A percentile compares a stretch with the other conserved stretches of the same genome.
Conservation (phyloP, 2,797 vertebrate genomes). For the Hypotaenidia okinawae region DNA sequence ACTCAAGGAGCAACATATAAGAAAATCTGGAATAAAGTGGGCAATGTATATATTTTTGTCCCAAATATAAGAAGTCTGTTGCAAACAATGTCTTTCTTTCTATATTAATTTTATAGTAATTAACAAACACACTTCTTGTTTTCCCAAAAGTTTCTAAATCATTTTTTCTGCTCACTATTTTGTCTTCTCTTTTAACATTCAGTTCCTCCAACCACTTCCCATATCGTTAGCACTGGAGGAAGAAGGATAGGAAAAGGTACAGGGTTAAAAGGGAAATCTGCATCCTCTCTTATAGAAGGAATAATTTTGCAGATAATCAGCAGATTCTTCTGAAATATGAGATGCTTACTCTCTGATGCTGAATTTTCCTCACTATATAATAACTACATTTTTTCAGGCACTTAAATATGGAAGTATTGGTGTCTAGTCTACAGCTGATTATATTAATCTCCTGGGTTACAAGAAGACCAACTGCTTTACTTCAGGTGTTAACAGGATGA, state of each 20-base stretch:
- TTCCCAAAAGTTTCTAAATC: background rate
- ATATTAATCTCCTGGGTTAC: background rate
- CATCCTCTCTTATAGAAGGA: background rate
- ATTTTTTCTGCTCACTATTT: background rate
- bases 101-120: background rate
- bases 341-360: background rate
- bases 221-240: background rate
- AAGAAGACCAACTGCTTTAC: background rate
- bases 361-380: background rate
- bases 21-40: background rate
- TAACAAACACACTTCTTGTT: fast-evolving
- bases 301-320: background rate
- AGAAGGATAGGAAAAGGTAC: background rate
- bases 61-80: background rate
- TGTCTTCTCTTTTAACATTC: background rate
- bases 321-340: background rate
- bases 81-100: background rate
- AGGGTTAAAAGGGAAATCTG: background rate
- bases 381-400: background rate
- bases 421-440: background rate
- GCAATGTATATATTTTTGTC: background rate
- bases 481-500: background rate
- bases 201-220: background rate
- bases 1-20: background rate
- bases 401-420: background rate